Base-by-base conservation (phyloP, 2,888 invertebrate species). In the Branchellion lobata region DNA sequence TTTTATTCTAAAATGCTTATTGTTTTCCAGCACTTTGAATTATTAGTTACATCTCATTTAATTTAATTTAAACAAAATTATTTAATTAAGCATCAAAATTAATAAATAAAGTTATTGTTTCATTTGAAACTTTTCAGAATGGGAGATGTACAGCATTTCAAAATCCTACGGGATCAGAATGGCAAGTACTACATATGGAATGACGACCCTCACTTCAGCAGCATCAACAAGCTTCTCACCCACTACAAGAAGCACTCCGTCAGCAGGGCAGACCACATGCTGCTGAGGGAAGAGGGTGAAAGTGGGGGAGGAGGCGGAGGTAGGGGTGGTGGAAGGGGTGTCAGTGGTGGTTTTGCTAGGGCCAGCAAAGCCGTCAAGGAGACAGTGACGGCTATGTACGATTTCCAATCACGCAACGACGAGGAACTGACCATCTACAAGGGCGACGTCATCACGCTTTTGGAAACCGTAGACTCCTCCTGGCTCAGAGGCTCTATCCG, bases 151-250 rank as follows among this genome's bases (percentile, higher is more conserved):
- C 76, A 76, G 53, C 76, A 76, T 33, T 76, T 76, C 51, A 76
- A 76, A 33, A 76, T 76, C 18, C 76, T 76, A 14, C 76, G 76
- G 14, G 57, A 51, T 3, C 1, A 51, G 1, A 24, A 34, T 21
- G 31, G 76, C 51, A 76, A 76, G 29, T 76, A 76, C 57, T 76
- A 33, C 47, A 29, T 76, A 24, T 76, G 76, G 76, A 76, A 76
- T 29, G 57, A 76, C 29, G 76, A 29, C 8, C 76, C 76, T 24
- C 53, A 76, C 34, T 76, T 76, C 34, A 57, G 40, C 29, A 76
- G 76, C 34, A 51, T 76, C 29, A 76, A 76, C 57, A 51, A 57
- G 34, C 57, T 76, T 29, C 29, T 76, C 34, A 31, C 33, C 33
- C 34, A 57, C 57, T 76, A 76, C 33, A 51, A 57, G 33, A 51